These are phyloP conservation scores for Ips nitidus DNA, from an alignment of 1,140 invertebrate species.

Conservation along the genomic window DNA sequence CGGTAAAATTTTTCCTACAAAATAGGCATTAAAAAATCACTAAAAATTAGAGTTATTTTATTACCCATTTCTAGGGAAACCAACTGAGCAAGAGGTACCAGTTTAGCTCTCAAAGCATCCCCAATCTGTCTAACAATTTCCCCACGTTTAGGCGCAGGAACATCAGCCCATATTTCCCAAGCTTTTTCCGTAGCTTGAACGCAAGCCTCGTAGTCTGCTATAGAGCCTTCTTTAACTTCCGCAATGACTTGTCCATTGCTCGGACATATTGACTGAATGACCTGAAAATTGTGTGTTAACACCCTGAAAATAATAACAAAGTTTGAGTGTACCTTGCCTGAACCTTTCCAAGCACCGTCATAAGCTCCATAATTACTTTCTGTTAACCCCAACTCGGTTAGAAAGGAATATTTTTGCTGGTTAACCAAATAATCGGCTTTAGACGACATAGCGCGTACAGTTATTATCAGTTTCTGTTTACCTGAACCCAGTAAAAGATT, in stretches of 20 bases:
- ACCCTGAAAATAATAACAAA: slow-evolving; percentile 39
- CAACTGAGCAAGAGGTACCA: slow-evolving; percentile 83
- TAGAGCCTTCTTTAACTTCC: slow-evolving; percentile 73
- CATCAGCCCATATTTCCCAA: slow-evolving; percentile 78
- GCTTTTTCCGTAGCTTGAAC: slow-evolving; percentile 72
- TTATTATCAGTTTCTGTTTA: slow-evolving; percentile 7
- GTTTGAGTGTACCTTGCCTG: slow-evolving; percentile 67
- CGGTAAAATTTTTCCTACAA: slow-evolving; percentile 79
- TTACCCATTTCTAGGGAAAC: slow-evolving; percentile 90
- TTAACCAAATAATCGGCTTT: slow-evolving; percentile 67
- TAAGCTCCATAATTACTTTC: slow-evolving; percentile 84
- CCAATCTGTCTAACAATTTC: slow-evolving; percentile 97
- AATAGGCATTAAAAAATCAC: neutral
- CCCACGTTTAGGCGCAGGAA: slow-evolving; percentile 87
- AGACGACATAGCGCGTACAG: slow-evolving; percentile 22
- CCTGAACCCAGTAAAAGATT: slow-evolving; percentile 9
- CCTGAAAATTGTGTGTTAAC: slow-evolving; percentile 50
- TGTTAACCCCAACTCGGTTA: slow-evolving; percentile 84
- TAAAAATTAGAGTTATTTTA: slow-evolving; percentile 17
- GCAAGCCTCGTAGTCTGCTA: slow-evolving; percentile 76
- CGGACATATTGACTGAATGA: slow-evolving; percentile 74
- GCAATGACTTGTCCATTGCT: slow-evolving; percentile 88
- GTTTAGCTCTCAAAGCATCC: slow-evolving; percentile 83
- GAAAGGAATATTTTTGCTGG: slow-evolving; percentile 83
- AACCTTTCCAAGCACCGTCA: slow-evolving; percentile 84